Conservation (phyloP, 2,888 invertebrate genomes). For the Euzetes globulus region DNA sequence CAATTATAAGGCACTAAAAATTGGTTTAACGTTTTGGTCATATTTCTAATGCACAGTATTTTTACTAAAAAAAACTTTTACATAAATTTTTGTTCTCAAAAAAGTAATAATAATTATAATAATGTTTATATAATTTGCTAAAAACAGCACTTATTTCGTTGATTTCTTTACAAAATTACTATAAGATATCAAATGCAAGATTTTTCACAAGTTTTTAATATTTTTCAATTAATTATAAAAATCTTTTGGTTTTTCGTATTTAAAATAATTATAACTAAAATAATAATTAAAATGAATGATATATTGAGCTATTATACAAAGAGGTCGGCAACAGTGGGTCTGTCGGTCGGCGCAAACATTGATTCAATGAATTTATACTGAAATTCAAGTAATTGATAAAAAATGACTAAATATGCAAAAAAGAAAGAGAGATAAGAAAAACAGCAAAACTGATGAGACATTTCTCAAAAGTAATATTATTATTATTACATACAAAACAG, state of each 20-base stretch:
- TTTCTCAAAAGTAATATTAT: no score
- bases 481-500: no score
- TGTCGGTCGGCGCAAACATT: conserved; percentile 16
- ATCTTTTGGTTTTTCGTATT: neutral
- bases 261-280: conserved; percentile 12
- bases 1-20: conserved; percentile 22
- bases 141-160: neutral
- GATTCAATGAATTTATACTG: neutral
- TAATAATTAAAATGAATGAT: conserved; percentile 17
- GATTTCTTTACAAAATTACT: neutral
- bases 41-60: neutral
- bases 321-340: neutral
- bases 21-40: neutral
- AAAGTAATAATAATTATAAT: neutral
- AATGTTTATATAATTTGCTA: no score
- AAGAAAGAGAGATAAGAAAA: neutral
- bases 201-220: neutral
- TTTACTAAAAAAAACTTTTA: neutral
- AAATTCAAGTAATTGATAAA: neutral
- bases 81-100: neutral
- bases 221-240: neutral
- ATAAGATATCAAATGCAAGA: conserved; percentile 1
- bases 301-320: conserved; percentile 27
- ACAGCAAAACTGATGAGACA: neutral
- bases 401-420: conserved; percentile 1